Percentiles rank a stretch among this genome's conserved stretches.
Conservation (phyloP, 2,888 invertebrate species). For the Paralinhomoeus sp. region DNA sequence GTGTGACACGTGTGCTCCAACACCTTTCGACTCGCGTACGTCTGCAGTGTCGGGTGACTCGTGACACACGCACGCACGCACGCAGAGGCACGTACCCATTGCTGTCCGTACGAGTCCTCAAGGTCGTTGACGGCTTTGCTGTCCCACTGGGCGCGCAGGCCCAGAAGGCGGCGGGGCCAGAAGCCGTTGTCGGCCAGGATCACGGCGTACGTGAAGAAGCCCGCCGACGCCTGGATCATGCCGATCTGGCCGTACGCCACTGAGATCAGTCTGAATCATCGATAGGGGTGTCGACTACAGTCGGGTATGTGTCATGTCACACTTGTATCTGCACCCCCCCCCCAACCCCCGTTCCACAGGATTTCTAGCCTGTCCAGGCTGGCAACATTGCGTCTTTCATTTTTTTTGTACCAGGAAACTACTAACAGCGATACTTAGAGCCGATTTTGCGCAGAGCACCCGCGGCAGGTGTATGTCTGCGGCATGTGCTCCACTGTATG, state of each 20-base stretch:
- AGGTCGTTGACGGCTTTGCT: slow-evolving; percentile 93
- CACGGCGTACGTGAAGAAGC: slow-evolving; percentile 98
- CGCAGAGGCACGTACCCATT: slow-evolving; percentile 75
- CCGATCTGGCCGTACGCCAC: slow-evolving; percentile 99
- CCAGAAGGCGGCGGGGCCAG: slow-evolving; percentile 62
- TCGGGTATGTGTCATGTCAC: no score
- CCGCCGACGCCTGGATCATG: slow-evolving; percentile 99
- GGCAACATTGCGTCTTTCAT: no score
- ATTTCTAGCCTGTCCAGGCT: no score
- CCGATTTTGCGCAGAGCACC: no score
- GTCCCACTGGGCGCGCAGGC: slow-evolving; percentile 92
- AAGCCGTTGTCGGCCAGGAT: slow-evolving; percentile 99
- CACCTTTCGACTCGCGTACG: slow-evolving; percentile 24
- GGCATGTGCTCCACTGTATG: no score
- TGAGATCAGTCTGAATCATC: slow-evolving; percentile 72
- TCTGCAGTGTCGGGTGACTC: slow-evolving; percentile 12
- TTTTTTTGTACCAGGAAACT: no score
- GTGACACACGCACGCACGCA: no score
- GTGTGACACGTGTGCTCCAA: slow-evolving; percentile 35
- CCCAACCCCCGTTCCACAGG: no score
- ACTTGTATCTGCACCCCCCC: no score
- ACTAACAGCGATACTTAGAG: no score
- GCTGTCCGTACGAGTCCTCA: slow-evolving; percentile 91
- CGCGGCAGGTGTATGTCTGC: no score
- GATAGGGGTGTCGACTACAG: no score